Evolutionary conservation across 2,113 vertebrate species (phyloP), one percentile per base, ranked within the genome.

Genomic region (Rhinoderma darwinii): DNA sequence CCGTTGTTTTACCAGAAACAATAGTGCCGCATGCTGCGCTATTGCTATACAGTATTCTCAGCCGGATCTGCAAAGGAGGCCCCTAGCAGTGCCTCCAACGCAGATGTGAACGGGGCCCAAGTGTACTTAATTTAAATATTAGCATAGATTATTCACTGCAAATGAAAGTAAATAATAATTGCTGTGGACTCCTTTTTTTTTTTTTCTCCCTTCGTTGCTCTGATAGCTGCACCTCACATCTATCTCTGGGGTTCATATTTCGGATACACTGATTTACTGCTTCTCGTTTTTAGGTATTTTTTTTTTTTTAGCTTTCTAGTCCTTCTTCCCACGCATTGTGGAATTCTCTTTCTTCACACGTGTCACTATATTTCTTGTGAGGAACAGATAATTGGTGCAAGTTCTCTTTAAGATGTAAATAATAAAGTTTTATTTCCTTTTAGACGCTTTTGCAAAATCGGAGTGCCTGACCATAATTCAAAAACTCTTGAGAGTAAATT

Each of bases 251-350:
- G 11, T 77, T 77, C 50, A 50, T 76, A 14, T 14, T n/a, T 12
- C 18, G 0, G 32, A 35, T 50, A 18, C 30, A 32, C 30, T 20
- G 75, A 54, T 78, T 78, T 78, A 78, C 44, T 20, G 17, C 22
- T 3, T 2, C 15, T 78, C 47, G 30, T 51, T n/a, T 51, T n/a
- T 22, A 1, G 44, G 18, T 56, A 56, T 54, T 78, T 50, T 8
- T 25, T 54, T 78, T 50, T 8, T 25, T 76, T 22, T 11, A 37
- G 27, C 30, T 32, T 6, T 78, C 17, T 20, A 9, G 43, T 20
- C 27, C 50, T 51, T 17, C 76, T 54, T 22, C 76, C 76, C 76
- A 79, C 76, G 56, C 50, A 56, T 54, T 54, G 47, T 1, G 76
- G 76, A 79, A 79, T 79, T 51, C 32, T 37, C 17, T 32, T 8